Conservation (phyloP, 2,888 invertebrate genomes). For the Drosophila maculinotata region DNA sequence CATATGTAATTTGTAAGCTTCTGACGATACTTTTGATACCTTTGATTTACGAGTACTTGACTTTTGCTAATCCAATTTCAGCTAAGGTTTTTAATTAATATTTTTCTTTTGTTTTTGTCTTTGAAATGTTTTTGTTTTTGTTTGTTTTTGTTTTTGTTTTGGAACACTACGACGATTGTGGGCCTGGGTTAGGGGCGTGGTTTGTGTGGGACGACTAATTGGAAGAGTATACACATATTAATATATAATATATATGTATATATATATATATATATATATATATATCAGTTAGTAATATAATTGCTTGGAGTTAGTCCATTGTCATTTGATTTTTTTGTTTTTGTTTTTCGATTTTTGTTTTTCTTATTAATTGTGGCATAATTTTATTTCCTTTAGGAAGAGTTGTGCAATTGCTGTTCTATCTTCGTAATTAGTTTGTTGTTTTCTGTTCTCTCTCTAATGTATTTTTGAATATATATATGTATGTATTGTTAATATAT, state of each 20-base stretch:
- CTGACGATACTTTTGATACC: conserved; percentile 43
- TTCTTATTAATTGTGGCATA: conserved; percentile 68
- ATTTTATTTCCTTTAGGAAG: conserved; percentile 78
- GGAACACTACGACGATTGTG: conserved; percentile 67
- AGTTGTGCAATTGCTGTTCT: conserved; percentile 77
- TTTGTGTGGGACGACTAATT: conserved; percentile 52
- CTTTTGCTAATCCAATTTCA: conserved; percentile 75
- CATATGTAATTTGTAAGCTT: conserved; percentile 51
- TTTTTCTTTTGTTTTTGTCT: conserved; percentile 25
- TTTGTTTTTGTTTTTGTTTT: conserved; percentile 7
- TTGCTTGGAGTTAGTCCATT: conserved; percentile 77
- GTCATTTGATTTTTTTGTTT: no score
- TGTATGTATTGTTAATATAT: conserved; percentile 25
- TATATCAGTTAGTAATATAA: conserved; percentile 44
- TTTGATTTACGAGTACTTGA: conserved; percentile 50
- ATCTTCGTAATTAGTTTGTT: conserved; percentile 47
- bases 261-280: conserved; percentile 15
- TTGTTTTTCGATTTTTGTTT: conserved; percentile 11
- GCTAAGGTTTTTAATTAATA: conserved; percentile 55
- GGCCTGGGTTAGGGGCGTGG: conserved; percentile 31
- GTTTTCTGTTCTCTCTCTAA: conserved; percentile 23
- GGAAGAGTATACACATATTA: conserved; percentile 70
- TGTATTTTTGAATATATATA: conserved; percentile 32
- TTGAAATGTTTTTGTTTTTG: conserved; percentile 5
- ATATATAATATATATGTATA: conserved; percentile 29